Evolutionary conservation across 1,140 invertebrate genomes (phyloP).

Genomic region (Lethocerus indicus): DNA sequence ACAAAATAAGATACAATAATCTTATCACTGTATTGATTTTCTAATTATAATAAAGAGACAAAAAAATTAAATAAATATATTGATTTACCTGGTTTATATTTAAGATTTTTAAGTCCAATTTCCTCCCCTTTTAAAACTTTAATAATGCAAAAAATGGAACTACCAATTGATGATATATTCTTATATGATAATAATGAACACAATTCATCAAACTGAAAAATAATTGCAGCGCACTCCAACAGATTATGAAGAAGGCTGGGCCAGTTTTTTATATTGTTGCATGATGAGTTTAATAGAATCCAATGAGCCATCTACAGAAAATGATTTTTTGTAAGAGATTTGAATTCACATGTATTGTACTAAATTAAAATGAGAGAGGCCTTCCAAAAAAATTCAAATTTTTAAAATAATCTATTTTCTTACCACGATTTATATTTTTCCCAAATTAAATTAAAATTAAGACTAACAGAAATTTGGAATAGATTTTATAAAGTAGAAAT

Average conservation of each 20-base stretch:
- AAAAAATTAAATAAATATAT: no score
- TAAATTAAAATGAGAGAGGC: no score
- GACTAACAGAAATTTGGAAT: no score
- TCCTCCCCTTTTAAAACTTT: slow-evolving; percentile 4
- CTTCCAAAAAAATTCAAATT: no score
- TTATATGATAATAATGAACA: slow-evolving; percentile 2
- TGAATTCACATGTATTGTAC: no score
- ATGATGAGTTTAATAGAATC: background rate
- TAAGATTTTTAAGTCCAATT: slow-evolving; percentile 6
- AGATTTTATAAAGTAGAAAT: slow-evolving; percentile 5
- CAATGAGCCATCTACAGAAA: slow-evolving; percentile 7
- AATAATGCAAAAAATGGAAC: slow-evolving; percentile 4
- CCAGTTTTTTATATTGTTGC: slow-evolving; percentile 2
- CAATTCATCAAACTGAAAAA: slow-evolving; percentile 4
- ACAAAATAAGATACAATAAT: no score
- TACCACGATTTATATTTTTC: no score
- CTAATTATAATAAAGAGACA: no score
- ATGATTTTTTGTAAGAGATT: no score
- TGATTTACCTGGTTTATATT: background rate
- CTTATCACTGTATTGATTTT: no score
- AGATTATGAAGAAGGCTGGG: slow-evolving; percentile 5
- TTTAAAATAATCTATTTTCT: no score
- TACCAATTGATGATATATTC: slow-evolving; percentile 9
- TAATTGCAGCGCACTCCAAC: slow-evolving; percentile 9
- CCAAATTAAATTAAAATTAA: no score